A percentile compares a stretch with the other conserved stretches of the same genome.
These are phyloP conservation scores for Mus pahari DNA, from an alignment of 2,113 vertebrate genomes.

Conservation along the genomic window DNA sequence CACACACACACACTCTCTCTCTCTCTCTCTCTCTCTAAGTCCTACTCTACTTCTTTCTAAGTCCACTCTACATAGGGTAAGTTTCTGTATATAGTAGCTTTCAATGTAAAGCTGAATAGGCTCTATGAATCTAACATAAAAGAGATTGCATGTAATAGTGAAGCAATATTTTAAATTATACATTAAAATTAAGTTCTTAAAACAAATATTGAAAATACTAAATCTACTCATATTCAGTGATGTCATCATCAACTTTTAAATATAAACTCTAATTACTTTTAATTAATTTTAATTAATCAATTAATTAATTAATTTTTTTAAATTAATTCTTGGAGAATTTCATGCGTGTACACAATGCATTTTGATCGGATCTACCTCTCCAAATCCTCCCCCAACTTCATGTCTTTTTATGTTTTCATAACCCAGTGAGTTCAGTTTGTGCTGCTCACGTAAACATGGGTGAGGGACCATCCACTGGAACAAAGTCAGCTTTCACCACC, in stretches of 20 bases:
- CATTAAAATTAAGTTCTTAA: background rate
- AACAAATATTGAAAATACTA: slow-evolving; percentile 29
- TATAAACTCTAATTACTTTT: background rate
- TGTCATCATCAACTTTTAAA: background rate
- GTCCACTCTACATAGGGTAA: background rate
- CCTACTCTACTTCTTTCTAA: background rate
- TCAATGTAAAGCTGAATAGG: background rate
- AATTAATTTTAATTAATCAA: no score
- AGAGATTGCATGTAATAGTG: background rate
- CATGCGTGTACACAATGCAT: background rate
- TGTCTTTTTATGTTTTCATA: background rate
- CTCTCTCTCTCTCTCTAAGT: background rate
- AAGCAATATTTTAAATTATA: background rate
- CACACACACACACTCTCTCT: no score
- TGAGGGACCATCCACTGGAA: background rate
- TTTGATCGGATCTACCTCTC: background rate
- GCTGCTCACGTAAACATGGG: background rate
- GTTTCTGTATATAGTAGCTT: slow-evolving; percentile 35
- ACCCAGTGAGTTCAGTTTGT: background rate
- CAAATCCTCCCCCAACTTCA: background rate
- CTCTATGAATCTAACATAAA: slow-evolving; percentile 3
- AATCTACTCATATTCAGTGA: background rate
- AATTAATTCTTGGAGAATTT: background rate
- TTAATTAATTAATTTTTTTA: background rate
- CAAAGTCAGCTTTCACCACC: background rate